Conservation (phyloP, 1,140 invertebrate species). For the Diachasma alloeum region DNA sequence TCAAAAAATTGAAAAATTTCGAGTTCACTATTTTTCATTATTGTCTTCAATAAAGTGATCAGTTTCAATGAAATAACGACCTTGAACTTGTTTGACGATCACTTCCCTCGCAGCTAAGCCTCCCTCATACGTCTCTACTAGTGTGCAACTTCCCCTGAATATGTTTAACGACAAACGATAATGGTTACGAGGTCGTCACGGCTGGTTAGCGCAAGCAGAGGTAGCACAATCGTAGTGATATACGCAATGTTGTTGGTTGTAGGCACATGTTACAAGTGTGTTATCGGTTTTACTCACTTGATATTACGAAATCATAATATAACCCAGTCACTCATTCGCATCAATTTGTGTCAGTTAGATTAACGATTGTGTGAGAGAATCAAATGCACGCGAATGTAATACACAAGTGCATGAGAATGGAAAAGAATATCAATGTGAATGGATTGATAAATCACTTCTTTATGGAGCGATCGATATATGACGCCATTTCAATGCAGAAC, state of each 20-base stretch:
- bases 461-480: neutral
- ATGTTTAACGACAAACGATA: conserved; percentile 24
- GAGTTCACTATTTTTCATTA: too few relatives aligned
- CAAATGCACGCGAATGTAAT: neutral
- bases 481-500: neutral
- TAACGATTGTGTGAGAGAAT: neutral
- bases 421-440: neutral
- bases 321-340: neutral
- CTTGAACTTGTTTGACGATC: neutral
- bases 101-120: neutral
- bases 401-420: neutral
- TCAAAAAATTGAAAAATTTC: too few relatives aligned
- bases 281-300: neutral
- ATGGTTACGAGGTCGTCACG: conserved; percentile 29
- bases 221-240: neutral
- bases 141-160: neutral
- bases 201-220: conserved; percentile 1
- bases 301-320: conserved; percentile 2
- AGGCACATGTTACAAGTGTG: neutral
- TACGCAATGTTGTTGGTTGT: neutral
- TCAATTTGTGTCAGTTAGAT: neutral
- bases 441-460: neutral
- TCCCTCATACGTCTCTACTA: neutral
- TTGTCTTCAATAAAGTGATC: too few relatives aligned
- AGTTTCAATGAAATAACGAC: neutral